Conservation (phyloP, 2,797 vertebrate species). For the Fistularia tabacaria region DNA sequence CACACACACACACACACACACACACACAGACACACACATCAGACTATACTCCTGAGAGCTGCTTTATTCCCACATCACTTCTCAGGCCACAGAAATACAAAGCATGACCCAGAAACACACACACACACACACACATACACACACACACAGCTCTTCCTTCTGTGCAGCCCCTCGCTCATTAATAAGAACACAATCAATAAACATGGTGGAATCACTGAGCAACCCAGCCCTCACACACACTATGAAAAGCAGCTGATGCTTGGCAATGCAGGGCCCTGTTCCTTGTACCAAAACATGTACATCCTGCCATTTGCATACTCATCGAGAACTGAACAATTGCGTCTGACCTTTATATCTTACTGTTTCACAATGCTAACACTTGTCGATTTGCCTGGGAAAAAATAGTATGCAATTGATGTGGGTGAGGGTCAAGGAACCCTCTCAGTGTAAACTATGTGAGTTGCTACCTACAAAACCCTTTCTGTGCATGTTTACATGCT, state of each 20-base stretch:
- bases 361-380: no score
- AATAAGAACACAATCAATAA: slow-evolving; percentile 3
- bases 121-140: slow-evolving; percentile 31
- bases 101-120: slow-evolving; percentile 63
- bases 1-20: slow-evolving; percentile 7
- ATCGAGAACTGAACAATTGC: no score
- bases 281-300: no score
- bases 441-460: neutral
- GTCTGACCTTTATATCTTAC: neutral
- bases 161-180: neutral
- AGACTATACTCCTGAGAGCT: slow-evolving; percentile 13
- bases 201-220: no score
- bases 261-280: no score
- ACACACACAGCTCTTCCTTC: slow-evolving; percentile 4
- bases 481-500: slow-evolving; percentile 5
- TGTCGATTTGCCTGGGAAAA: neutral
- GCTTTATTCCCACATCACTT: slow-evolving; percentile 44
- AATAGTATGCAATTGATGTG: neutral
- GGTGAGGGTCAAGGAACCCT: neutral
- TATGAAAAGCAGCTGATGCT: no score
- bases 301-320: no score
- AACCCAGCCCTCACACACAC: no score
- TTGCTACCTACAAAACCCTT: neutral
- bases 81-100: slow-evolving; percentile 40
- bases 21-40: neutral